These are phyloP conservation scores for Dendrocincla fuliginosa DNA, from an alignment of 2,797 vertebrate species.

Conservation along the genomic window DNA sequence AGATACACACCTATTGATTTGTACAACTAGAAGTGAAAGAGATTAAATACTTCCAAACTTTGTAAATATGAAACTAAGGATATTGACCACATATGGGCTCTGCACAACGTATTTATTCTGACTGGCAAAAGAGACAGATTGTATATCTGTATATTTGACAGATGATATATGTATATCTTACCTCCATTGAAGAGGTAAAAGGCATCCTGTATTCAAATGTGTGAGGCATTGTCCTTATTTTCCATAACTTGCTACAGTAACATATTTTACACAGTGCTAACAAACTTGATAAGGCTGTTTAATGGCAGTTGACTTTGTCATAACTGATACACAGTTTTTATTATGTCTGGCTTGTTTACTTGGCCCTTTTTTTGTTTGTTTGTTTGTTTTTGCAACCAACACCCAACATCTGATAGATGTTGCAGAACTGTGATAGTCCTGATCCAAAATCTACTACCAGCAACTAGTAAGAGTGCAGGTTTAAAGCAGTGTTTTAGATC, in stretches of 20 bases:
- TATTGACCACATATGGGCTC: neutral
- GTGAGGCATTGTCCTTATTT: neutral
- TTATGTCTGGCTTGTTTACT: neutral
- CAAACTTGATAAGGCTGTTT: neutral
- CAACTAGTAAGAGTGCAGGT: neutral
- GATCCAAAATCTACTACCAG: neutral
- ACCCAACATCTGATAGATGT: neutral
- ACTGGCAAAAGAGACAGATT: neutral
- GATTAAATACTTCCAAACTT: neutral
- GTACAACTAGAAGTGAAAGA: neutral
- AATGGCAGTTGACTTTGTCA: neutral
- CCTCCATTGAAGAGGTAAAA: neutral
- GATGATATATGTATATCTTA: neutral
- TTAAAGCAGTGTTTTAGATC: neutral
- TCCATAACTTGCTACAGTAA: accelerated
- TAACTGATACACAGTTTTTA: neutral
- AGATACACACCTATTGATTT: neutral
- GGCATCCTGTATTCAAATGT: accelerated
- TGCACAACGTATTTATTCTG: neutral
- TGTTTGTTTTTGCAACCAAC: too few relatives aligned
- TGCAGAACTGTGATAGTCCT: neutral
- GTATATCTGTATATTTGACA: neutral
- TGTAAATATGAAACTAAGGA: neutral
- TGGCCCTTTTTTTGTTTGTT: too few relatives aligned
- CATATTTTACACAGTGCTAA: accelerated